Evolutionary conservation across 2,113 vertebrate species (phyloP).

Genomic region (human): GRCh38 chr7:48802501-48803000

Average conservation of each 20-base stretch:
- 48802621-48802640: background rate
- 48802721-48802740: background rate
- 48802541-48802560: background rate
- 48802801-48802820: background rate
- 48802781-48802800: background rate
- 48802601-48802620: background rate
- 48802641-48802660: background rate
- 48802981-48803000: background rate
- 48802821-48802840: background rate
- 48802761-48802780: background rate
- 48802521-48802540: background rate
- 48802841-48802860: background rate
- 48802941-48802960: background rate
- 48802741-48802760: background rate
- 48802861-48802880: background rate
- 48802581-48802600: background rate
- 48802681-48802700: background rate
- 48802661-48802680: background rate
- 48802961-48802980: background rate
- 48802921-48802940: background rate
- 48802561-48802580: background rate
- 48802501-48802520: background rate
- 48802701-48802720: background rate
- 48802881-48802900: background rate
- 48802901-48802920: background rate